Base-by-base conservation (phyloP, 2,113 vertebrate genomes). In the Hymenochirus boettgeri region DNA sequence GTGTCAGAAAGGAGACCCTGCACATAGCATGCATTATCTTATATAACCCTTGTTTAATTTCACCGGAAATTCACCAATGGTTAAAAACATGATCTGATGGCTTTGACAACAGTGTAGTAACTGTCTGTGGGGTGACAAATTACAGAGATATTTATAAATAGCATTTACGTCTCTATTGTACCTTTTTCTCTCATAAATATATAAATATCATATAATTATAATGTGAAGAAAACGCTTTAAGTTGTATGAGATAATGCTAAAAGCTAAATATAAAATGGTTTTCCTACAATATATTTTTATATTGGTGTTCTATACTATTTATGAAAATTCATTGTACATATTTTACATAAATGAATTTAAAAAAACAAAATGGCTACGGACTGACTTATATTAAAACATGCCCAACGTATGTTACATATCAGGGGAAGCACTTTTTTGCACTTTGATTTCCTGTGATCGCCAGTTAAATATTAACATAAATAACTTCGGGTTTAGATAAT, bases 111-210 rank as follows among this genome's bases (percentile, higher is more conserved):
- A 73, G 84, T 81, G 87, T 82, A 86, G 88, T 91, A 91, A 93
- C 92, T 91, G 80, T 77, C 81, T 82, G 91, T 91, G 90, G 87
- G 83, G 94, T 92, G 95, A 95, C 81, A 92, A 93, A 90, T 86
- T 90, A 90, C 85, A 89, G 83, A 90, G 90, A 86, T 97, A 95
- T 97, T 98, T 98, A 97, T 97, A 84, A 94, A 88, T 84, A 85
- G 85, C 83, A 79, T 37, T 27, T 24, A 72, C 70, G 80, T 74
- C 33, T 60, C 79, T 76, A 66, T 77, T 80, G 74, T 82, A 65
- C 76, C 77, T 75, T 75, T 75, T 72, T 79, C 74, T 76, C 73
- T 76, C 77, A 75, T 65, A n/a, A n/a, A 70, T 70, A 73, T 51
- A 72, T 48, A 75, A 65, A 69, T 62, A 64, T 74, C 73, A 72